Evolutionary conservation across 2,888 invertebrate species (phyloP), one percentile per base, ranked within the genome.

Genomic region (Eupelmus urozonus): DNA sequence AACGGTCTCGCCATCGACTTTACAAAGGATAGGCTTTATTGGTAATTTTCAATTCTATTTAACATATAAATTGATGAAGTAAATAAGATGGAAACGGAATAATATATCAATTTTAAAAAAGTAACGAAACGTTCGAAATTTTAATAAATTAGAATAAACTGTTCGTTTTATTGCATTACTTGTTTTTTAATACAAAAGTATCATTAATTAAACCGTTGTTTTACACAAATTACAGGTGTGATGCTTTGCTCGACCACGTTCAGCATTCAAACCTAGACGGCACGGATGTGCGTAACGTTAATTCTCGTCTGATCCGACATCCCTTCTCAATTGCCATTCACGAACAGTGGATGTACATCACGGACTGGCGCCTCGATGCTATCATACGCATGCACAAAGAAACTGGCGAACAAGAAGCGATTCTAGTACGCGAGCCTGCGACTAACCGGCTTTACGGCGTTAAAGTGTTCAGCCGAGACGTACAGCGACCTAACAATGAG

Each of bases 1-100:
- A 99, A 99, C 88, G 98, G 98, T 0, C 91, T 99, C 3, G 96
- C 97, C 0, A 96, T 99, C 81, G 99, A 99, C 90, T 97, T 96
- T 86, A 92, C 92, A 49, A 93, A 93, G 20, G 95, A 98, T 88
- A 92, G 98, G 16, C 91, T 99, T 0, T 99, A 98, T 90, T 99
- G 99, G 98, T 80, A 65, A 4, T 4, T 20, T 3, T 20, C 4
- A 7, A 2, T 7, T 53, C 4, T 53, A 20, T 45, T 16, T 34
- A 9, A 45, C 2, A 45, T 45, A 16, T 45, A 9, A 45, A 7
- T 9, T 16, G 16, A 2, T 45, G 45, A 2, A 9, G 45, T 45
- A 16, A 13, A 45, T 16, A 45, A n/a, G n/a, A n/a, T n/a, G n/a
- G n/a, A n/a, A n/a, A n/a, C n/a, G n/a, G n/a, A n/a, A n/a, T n/a